phyloP scores from a whole-genome alignment of 2,797 vertebrate genomes.

The Pseudochromis fuscus region DNA sequence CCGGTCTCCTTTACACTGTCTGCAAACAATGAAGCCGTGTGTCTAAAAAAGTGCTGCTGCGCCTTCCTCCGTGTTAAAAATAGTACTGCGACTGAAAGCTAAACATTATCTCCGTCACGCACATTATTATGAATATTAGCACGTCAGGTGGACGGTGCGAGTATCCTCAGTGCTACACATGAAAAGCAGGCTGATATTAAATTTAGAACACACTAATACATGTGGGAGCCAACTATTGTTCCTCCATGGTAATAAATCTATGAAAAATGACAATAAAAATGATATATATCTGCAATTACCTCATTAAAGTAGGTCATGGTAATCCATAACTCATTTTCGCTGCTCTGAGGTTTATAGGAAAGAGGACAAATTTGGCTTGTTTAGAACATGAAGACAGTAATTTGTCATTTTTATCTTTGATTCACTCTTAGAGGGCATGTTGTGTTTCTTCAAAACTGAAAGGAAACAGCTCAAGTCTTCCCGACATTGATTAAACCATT shows the following conservation, averaged over 20 bases:
- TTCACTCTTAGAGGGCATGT: constrained; percentile 37
- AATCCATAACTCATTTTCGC: constrained; percentile 76
- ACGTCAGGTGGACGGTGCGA: constrained; percentile 10
- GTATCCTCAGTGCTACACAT: neutral
- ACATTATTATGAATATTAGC: constrained; percentile 13
- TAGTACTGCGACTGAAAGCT: neutral
- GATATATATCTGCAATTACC: constrained; percentile 69
- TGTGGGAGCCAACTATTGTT: constrained; percentile 30
- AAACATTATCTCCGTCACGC: neutral
- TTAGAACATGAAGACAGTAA: constrained; percentile 64
- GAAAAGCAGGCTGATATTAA: constrained; percentile 28
- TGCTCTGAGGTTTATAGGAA: constrained; percentile 45
- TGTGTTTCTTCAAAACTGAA: constrained; percentile 33
- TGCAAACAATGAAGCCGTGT: constrained; percentile 2
- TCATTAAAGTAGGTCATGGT: constrained; percentile 73
- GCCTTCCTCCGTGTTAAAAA: constrained; percentile 8
- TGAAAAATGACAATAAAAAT: constrained; percentile 59
- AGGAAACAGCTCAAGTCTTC: constrained; percentile 48
- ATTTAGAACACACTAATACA: constrained; percentile 39
- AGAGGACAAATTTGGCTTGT: constrained; percentile 62
- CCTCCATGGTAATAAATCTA: constrained; percentile 40
- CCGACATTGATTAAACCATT: constrained; percentile 70
- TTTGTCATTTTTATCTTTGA: constrained; percentile 71
- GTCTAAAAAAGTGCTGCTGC: neutral
- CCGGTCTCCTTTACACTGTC: constrained; percentile 31